Percentiles rank a stretch among this genome's conserved stretches.
These are phyloP conservation scores for Aphaenogaster ashmeadi DNA, from an alignment of 1,140 invertebrate species.

Conservation along the genomic window DNA sequence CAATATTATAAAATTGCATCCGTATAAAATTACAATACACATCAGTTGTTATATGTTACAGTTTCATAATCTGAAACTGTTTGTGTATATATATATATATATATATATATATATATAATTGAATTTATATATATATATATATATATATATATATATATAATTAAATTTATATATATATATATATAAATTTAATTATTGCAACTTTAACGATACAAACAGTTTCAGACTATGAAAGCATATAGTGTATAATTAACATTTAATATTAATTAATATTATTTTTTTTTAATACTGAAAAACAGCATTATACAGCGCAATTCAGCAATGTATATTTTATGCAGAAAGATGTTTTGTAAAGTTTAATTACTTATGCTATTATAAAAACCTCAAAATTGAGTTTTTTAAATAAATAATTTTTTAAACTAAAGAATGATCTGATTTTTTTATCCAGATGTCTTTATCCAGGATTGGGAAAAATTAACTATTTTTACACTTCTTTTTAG, in stretches of 20 bases:
- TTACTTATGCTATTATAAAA: not conserved
- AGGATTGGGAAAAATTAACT: not conserved
- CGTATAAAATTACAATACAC: no score
- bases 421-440: not conserved
- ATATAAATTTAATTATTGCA: conserved; percentile 8
- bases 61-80: no score
- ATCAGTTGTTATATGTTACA: no score
- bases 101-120: no score
- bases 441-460: not conserved
- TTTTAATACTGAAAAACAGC: not conserved
- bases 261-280: not conserved
- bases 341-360: not conserved
- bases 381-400: not conserved
- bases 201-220: not conserved
- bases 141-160: no score
- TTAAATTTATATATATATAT: not conserved
- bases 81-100: no score
- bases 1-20: no score
- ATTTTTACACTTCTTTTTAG: not conserved
- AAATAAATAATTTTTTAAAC: not conserved
- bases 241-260: conserved; percentile 9
- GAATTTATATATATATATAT: no score
- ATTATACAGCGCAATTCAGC: not conserved
- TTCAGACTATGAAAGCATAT: not conserved
- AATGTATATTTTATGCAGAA: not conserved